Evolutionary conservation across 2,113 vertebrate genomes (phyloP).

Genomic region (Atherinomorus stipes): DNA sequence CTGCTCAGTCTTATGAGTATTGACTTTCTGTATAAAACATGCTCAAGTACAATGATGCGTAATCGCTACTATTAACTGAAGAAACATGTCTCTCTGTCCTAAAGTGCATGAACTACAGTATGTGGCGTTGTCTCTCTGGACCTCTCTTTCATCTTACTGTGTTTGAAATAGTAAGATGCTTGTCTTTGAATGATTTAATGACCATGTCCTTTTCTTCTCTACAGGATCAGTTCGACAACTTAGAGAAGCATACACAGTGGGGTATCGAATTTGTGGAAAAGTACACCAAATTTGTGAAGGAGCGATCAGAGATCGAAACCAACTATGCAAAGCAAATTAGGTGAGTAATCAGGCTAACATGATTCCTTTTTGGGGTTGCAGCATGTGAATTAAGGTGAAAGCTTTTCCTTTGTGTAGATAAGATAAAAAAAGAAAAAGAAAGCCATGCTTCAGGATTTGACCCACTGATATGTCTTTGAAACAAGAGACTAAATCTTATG

Average conservation of each 20-base stretch:
- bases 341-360: slow-evolving; percentile 79
- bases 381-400: neutral
- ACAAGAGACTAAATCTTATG: slow-evolving; percentile 27
- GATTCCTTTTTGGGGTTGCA: neutral
- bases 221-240: slow-evolving; percentile 98
- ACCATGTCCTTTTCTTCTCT: slow-evolving; percentile 21
- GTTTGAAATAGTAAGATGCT: neutral
- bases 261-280: slow-evolving; percentile 95
- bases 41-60: too few relatives aligned
- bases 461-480: slow-evolving; percentile 51
- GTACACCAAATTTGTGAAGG: slow-evolving; percentile 98
- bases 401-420: neutral
- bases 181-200: slow-evolving; percentile 13
- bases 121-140: neutral
- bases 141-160: neutral
- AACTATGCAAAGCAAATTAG: slow-evolving; percentile 99
- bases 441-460: slow-evolving; percentile 23
- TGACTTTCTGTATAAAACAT: too few relatives aligned
- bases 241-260: slow-evolving; percentile 96
- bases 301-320: slow-evolving; percentile 94
- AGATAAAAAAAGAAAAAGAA: neutral
- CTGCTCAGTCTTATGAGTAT: too few relatives aligned
- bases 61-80: too few relatives aligned
- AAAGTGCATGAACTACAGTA: too few relatives aligned
- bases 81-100: too few relatives aligned